phyloP scores from a whole-genome alignment of 92 coral and sea anemone genomes.

The Phenganax subtilis region DNA sequence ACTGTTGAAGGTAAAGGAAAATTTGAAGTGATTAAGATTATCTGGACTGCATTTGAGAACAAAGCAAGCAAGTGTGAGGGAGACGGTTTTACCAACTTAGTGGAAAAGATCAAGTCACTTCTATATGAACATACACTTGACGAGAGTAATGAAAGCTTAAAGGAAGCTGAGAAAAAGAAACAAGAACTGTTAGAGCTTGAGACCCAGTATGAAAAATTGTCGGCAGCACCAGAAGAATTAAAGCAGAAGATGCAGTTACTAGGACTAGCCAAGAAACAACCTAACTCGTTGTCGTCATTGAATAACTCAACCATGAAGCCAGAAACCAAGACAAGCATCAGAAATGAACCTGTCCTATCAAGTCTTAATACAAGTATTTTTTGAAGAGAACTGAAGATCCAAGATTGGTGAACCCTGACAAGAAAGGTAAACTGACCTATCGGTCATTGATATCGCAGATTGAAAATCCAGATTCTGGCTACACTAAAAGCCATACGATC shows the following conservation, averaged over 20 bases:
- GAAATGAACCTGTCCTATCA: conserved; percentile 3
- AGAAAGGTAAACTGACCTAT: conserved; percentile 48
- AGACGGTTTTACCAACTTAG: background rate
- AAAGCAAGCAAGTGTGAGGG: conserved; percentile 9
- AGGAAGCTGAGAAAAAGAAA: background rate
- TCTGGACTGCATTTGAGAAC: conserved; percentile 1
- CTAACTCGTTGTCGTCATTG: background rate
- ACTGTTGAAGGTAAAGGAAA: background rate
- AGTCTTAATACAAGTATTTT: conserved; percentile 42
- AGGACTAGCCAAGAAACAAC: background rate
- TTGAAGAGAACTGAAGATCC: conserved; percentile 53
- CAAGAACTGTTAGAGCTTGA: conserved; percentile 9
- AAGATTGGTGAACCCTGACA: conserved; percentile 56
- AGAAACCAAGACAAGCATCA: background rate
- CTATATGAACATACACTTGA: conserved; percentile 7
- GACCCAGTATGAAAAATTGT: conserved; percentile 1
- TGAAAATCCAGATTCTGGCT: conserved; percentile 18
- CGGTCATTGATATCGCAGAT: conserved; percentile 54
- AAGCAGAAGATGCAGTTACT: conserved; percentile 14
- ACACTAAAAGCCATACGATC: conserved; percentile 14
- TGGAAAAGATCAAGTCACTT: background rate
- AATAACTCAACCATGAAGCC: background rate
- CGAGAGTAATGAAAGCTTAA: background rate
- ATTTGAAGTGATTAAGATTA: background rate
- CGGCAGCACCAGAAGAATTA: conserved; percentile 6